Percentiles rank a stretch among this genome's conserved stretches.
Evolutionary conservation across 2,888 invertebrate genomes (phyloP).

Genomic region (Drosophila paramelanica): DNA sequence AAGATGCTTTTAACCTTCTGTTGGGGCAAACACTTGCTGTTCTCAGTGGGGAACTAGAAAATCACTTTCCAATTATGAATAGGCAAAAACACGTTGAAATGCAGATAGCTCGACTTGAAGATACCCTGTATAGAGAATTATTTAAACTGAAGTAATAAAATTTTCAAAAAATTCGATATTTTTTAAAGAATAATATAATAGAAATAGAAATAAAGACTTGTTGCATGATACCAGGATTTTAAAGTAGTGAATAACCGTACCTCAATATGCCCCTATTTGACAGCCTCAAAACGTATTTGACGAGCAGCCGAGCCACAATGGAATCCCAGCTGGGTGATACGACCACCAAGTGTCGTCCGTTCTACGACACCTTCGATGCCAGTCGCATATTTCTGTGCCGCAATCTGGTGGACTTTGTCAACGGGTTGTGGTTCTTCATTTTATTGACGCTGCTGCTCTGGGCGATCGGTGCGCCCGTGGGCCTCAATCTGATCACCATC

Average conservation of each 20-base stretch:
- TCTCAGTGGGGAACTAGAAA: neutral
- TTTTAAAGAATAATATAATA: no score
- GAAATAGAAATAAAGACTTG: no score
- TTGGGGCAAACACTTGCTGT: constrained; percentile 2
- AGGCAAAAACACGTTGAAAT: neutral
- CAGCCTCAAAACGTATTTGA: constrained; percentile 88
- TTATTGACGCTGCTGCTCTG: constrained; percentile 87
- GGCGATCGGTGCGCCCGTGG: constrained; percentile 88
- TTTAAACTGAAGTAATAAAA: no score
- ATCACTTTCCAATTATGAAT: constrained; percentile 6
- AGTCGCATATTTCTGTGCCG: constrained; percentile 86
- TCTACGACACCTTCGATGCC: constrained; percentile 90
- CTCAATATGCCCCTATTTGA: neutral
- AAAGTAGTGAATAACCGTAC: no score
- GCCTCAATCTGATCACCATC: constrained; percentile 86
- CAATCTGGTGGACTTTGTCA: constrained; percentile 85
- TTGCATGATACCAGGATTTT: no score
- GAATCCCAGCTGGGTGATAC: constrained; percentile 87
- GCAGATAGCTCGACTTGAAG: neutral
- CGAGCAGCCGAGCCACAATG: constrained; percentile 89
- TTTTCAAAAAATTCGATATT: no score
- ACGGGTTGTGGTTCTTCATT: constrained; percentile 90
- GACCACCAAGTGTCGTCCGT: constrained; percentile 89
- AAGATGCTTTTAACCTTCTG: neutral
- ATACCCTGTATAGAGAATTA: no score